Evolutionary conservation across 2,888 invertebrate species (phyloP).

Genomic region (Rotaria sp.): DNA sequence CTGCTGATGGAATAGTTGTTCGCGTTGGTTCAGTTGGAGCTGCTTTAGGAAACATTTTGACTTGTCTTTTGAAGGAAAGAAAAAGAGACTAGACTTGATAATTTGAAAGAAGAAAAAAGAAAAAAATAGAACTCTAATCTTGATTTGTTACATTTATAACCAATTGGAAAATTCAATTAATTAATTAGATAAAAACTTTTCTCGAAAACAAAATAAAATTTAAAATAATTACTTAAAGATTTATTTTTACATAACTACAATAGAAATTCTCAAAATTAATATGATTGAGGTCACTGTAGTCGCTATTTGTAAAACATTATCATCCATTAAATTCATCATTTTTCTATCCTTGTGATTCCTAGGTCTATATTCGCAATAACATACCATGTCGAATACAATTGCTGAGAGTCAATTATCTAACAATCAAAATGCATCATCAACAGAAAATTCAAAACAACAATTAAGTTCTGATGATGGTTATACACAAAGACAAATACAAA

Average conservation of each 20-base stretch:
- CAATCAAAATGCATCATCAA: background rate
- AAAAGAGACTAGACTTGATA: background rate
- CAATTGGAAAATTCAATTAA: background rate
- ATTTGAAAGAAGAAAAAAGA: too few relatives aligned
- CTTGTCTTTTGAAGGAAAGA: background rate
- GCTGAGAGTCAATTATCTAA: background rate
- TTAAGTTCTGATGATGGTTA: background rate
- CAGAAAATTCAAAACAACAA: background rate
- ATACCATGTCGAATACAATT: background rate
- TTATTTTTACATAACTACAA: background rate
- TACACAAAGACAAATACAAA: background rate
- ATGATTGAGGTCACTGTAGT: background rate
- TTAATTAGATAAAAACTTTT: too few relatives aligned
- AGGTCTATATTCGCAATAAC: background rate
- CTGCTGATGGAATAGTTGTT: background rate
- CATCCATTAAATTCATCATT: background rate
- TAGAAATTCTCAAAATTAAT: background rate
- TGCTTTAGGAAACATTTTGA: conserved; percentile 5
- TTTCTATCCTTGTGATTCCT: background rate
- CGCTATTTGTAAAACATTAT: background rate
- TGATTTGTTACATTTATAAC: background rate
- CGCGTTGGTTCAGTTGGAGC: background rate
- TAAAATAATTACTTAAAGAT: background rate
- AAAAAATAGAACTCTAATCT: background rate
- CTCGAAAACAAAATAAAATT: background rate